Evolutionary conservation across 2,888 invertebrate genomes (phyloP), one percentile per base, ranked within the genome.

Genomic region (Cheilosia vulpina): DNA sequence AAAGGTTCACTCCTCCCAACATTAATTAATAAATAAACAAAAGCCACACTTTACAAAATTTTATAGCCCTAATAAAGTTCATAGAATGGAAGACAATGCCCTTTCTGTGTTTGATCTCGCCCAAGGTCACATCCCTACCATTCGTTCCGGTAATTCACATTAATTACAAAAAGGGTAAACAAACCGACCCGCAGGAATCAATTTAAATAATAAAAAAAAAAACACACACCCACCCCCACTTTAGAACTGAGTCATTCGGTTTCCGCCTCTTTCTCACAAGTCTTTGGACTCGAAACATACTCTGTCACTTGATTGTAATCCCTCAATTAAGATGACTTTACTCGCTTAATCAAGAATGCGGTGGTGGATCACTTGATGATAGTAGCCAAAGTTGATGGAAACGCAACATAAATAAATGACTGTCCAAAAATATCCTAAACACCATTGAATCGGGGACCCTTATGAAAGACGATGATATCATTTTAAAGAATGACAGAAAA

Each of bases 131-230:
- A 27, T 47, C 41, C 53, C 17, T 60, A 41, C 31, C 58, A 75
- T 38, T 60, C 41, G 45, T 58, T 53, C 24, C 60, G 50, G 53
- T 47, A 76, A 80, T 76, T 76, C 68, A 76, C 69, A 81, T 85
- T 80, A 85, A 80, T 80, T 80, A 81, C 60, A 85, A 76, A 85
- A 85, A 81, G 81, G 84, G 84, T 80, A 81, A 85, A 85, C 80
- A 85, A 71, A 85, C 66, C 84, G 65, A 72, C 75, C 84, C 84
- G 80, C 84, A 80, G 71, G 75, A 71, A 71, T 21, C 65, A 84
- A 68, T 83, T 83, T 52, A 55, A 69, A 43, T 38, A 45, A 55
- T 13, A 38, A 38, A 38, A 38, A 13, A 38, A 11, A 38, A 38
- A 58, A 43, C n/a, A n/a, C n/a, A 47, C 27, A 6, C 47, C 43